Base-by-base conservation (phyloP, 2,888 invertebrate genomes). In the Sisyra nigra region DNA sequence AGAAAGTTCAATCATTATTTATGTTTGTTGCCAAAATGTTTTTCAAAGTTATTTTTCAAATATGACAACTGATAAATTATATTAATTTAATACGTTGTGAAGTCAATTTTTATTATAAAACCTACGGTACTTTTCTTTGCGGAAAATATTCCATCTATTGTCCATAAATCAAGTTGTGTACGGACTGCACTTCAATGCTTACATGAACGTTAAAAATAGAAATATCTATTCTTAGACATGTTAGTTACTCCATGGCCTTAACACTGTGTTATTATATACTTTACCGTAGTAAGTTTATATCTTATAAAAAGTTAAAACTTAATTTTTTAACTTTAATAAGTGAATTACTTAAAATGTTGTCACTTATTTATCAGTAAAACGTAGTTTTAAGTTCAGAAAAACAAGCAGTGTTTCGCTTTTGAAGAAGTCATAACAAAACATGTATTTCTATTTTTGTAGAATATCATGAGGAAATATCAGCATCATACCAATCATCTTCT, bases 161-260 rank as follows among this genome's bases (percentile, higher is more conserved):
- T 24, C 24, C 24, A 24, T 5, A 24, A 24, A 24, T 7, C 24
- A 24, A 24, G 7, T 24, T 24, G 7, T 24, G 7, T 5, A 24
- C 24, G 39, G 45, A 19, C 47, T 44, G 29, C 45, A 46, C 13
- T 37, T 41, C 10, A 36, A 34, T 2, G 47, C 45, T 41, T 41
- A 44, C n/a, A n/a, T 15, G 8, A 45, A 48, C 31, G 32, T 34
- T 2, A 46, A 46, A 18, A 46, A 45, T 38, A 41, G 31, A 8
- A 15, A 44, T 24, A 40, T 40, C 10, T 39, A 39, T n/a, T 32
- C 39, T n/a, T 45, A 43, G 11, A 32, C 11, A 0, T 35, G 40
- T 10, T 44, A 45, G 44, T 24, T 39, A 42, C 7, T 37, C 40
- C n/a, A 47, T 29, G 52, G 49, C 11, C 52, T 51, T 30, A 54